phyloP scores from a whole-genome alignment of 1,140 invertebrate genomes.

The Zaprionus camerounensis region DNA sequence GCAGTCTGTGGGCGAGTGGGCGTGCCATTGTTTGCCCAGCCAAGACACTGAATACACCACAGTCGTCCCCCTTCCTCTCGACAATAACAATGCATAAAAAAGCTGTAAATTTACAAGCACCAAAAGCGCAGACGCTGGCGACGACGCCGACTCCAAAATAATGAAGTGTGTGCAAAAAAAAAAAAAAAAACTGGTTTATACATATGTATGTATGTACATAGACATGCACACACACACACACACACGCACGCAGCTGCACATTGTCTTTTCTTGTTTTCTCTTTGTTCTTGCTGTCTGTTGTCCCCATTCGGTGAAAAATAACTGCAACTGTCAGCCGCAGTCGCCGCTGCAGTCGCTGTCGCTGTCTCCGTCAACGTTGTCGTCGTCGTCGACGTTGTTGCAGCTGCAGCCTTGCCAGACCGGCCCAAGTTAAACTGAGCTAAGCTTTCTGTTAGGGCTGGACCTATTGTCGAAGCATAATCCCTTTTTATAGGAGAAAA shows the following conservation, averaged over 20 bases:
- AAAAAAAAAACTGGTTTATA: conserved; percentile 70
- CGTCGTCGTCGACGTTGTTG: background rate
- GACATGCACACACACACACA: conserved; percentile 26
- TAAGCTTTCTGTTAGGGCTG: conserved; percentile 8
- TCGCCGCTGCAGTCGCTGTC: background rate
- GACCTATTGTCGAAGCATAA: background rate
- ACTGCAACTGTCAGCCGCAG: conserved; percentile 76
- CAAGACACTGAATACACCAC: background rate
- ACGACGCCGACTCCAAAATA: conserved; percentile 54
- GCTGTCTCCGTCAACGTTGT: background rate
- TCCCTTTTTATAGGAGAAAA: background rate
- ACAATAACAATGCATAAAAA: conserved; percentile 33
- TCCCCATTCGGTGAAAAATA: conserved; percentile 78
- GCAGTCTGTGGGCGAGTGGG: conserved; percentile 43
- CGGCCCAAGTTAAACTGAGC: conserved; percentile 5
- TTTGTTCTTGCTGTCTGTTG: conserved; percentile 78
- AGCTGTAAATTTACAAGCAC: conserved; percentile 50
- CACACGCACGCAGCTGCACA: conserved; percentile 37
- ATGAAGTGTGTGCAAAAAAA: conserved; percentile 77
- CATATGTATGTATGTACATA: conserved; percentile 18
- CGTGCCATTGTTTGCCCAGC: conserved; percentile 27
- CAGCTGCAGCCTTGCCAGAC: conserved; percentile 45
- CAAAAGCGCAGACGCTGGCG: conserved; percentile 33
- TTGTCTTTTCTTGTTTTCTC: conserved; percentile 80
- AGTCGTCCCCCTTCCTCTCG: background rate